Evolutionary conservation across 2,797 vertebrate genomes (phyloP).

Genomic region (Cyprinodon diabolis): DNA sequence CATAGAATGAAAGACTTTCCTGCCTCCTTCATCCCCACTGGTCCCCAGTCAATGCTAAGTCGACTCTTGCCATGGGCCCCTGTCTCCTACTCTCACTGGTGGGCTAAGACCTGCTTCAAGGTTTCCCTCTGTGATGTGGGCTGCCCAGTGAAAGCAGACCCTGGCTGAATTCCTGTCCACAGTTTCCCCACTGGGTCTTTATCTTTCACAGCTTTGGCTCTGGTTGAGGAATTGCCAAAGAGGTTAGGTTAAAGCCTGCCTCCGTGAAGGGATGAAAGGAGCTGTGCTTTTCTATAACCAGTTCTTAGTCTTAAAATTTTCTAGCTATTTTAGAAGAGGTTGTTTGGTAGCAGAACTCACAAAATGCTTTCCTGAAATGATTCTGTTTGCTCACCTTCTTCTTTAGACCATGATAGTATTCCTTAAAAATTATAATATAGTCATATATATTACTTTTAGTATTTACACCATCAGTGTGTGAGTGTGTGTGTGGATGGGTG

Average conservation of each 20-base stretch:
- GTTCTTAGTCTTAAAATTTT: neutral
- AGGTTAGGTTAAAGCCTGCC: constrained; percentile 32
- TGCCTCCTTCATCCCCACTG: constrained; percentile 51
- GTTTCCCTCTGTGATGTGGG: constrained; percentile 69
- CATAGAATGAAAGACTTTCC: constrained; percentile 72
- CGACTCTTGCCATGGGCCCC: constrained; percentile 61
- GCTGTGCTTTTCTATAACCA: neutral
- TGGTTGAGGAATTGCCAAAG: constrained; percentile 12
- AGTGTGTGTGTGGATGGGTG: too few species aligned
- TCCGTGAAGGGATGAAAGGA: constrained; percentile 31
- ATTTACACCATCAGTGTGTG: too few species aligned
- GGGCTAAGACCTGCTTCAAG: constrained; percentile 70
- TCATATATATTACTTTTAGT: neutral
- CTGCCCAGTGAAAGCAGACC: constrained; percentile 54
- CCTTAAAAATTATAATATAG: neutral
- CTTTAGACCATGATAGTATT: neutral
- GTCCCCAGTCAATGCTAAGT: constrained; percentile 47
- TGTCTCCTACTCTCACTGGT: constrained; percentile 57
- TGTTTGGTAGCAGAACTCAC: neutral
- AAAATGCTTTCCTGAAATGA: neutral
- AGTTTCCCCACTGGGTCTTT: constrained; percentile 61
- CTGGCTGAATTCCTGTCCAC: constrained; percentile 63
- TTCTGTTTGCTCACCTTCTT: neutral
- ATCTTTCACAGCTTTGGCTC: constrained; percentile 60
- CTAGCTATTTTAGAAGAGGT: neutral